Conservation (phyloP, 2,888 invertebrate genomes). For the Lycia hirtaria region DNA sequence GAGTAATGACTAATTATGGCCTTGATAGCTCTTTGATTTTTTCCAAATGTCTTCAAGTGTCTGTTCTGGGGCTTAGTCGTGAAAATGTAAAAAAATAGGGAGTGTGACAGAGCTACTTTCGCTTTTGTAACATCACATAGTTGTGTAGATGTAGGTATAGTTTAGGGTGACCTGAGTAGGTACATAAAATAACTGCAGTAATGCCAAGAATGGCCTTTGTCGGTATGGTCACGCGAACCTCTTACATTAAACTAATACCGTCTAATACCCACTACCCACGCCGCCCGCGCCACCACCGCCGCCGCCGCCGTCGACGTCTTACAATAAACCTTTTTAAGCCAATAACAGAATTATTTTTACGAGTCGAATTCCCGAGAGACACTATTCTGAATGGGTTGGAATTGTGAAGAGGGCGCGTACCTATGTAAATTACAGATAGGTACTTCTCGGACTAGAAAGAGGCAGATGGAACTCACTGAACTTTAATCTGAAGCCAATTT, state of each 20-base stretch:
- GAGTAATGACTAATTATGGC: no score
- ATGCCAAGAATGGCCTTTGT: conserved; percentile 36
- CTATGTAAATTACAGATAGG: conserved; percentile 16
- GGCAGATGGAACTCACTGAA: no score
- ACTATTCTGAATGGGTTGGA: conserved; percentile 23
- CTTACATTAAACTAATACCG: conserved; percentile 20
- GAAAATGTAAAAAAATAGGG: no score
- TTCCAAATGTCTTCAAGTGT: no score
- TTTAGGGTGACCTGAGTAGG: background rate
- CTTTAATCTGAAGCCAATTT: no score
- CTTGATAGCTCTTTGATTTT: no score
- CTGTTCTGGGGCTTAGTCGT: no score
- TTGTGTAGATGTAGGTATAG: no score
- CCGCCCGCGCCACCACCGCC: conserved; percentile 11
- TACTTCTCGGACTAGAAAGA: no score
- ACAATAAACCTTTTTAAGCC: conserved; percentile 15
- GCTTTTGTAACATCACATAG: no score
- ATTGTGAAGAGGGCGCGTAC: conserved; percentile 21
- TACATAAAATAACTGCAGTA: conserved; percentile 31
- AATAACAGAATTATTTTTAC: conserved; percentile 29
- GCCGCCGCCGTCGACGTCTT: conserved; percentile 14
- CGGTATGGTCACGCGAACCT: conserved; percentile 35
- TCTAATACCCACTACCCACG: conserved; percentile 16
- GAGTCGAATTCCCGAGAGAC: conserved; percentile 17
- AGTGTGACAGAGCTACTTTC: no score